These are phyloP conservation scores for Moxostoma hubbsi DNA, from an alignment of 2,797 vertebrate species.

Conservation along the genomic window DNA sequence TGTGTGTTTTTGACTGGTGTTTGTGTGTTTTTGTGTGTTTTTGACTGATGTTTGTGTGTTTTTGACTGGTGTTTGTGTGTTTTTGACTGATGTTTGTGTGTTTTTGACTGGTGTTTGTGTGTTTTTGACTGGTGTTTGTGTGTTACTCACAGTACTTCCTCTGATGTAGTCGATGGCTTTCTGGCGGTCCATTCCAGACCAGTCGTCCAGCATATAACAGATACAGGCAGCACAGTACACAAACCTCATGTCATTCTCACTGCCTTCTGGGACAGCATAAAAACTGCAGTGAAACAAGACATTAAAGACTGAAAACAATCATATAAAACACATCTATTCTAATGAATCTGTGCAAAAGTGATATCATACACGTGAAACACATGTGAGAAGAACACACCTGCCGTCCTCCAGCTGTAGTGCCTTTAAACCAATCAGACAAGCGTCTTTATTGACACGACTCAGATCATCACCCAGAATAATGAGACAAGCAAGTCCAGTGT, in stretches of 20 bases:
- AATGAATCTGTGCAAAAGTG: too few species aligned
- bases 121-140: too few species aligned
- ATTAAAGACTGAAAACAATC: neutral
- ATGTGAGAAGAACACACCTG: constrained; percentile 71
- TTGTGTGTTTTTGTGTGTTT: too few species aligned
- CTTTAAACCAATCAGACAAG: constrained; percentile 87
- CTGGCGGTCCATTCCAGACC: constrained; percentile 95
- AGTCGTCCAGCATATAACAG: constrained; percentile 96
- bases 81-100: too few species aligned
- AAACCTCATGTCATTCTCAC: constrained; percentile 98
- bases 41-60: too few species aligned
- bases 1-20: too few species aligned
- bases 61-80: too few species aligned
- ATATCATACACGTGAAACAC: too few species aligned
- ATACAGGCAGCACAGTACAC: constrained; percentile 97
- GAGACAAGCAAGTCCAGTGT: constrained; percentile 93
- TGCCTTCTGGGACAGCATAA: constrained; percentile 94
- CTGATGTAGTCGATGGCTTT: constrained; percentile 93
- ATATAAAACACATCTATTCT: too few species aligned
- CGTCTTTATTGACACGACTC: constrained; percentile 89
- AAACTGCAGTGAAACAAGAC: constrained; percentile 81
- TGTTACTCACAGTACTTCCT: constrained; percentile 88
- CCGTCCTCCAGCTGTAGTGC: constrained; percentile 95
- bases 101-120: too few species aligned
- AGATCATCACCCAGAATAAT: constrained; percentile 95